Evolutionary conservation across 1,140 invertebrate species (phyloP).

Genomic region (silkworm (Bombyx mori)): DNA sequence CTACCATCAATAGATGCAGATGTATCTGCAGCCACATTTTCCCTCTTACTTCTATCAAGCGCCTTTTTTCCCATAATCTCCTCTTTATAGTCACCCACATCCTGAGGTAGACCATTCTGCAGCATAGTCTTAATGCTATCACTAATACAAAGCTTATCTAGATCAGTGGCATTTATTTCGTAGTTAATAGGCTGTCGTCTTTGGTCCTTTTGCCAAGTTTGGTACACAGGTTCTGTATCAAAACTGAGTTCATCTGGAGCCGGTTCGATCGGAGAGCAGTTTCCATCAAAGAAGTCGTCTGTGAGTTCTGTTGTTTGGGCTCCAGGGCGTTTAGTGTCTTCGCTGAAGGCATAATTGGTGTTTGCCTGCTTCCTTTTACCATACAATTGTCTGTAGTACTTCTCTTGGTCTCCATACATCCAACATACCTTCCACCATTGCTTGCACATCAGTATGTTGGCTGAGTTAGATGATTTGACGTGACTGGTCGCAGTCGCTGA

Average conservation of each 20-base stretch:
- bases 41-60: conserved; percentile 53
- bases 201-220: conserved; percentile 60
- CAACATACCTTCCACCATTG: conserved; percentile 92
- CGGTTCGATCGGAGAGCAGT: conserved; percentile 37
- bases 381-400: conserved; percentile 85
- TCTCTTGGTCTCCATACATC: conserved; percentile 88
- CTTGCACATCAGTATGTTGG: conserved; percentile 84
- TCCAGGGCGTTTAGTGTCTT: conserved; percentile 48
- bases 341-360: conserved; percentile 41
- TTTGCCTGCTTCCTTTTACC: conserved; percentile 73
- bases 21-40: conserved; percentile 55
- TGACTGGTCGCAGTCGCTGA: conserved; percentile 66
- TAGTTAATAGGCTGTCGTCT: conserved; percentile 62
- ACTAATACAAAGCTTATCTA: conserved; percentile 50
- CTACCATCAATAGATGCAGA: conserved; percentile 57
- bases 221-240: conserved; percentile 44
- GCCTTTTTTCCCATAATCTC: conserved; percentile 49
- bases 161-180: conserved; percentile 33
- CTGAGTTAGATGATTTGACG: conserved; percentile 69
- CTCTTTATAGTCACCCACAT: conserved; percentile 33
- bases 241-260: conserved; percentile 51
- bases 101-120: conserved; percentile 49
- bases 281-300: conserved; percentile 56
- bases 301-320: conserved; percentile 66
- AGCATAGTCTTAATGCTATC: conserved; percentile 52